Base-by-base conservation (phyloP, 2,113 vertebrate species). In the Azemiops feae region DNA sequence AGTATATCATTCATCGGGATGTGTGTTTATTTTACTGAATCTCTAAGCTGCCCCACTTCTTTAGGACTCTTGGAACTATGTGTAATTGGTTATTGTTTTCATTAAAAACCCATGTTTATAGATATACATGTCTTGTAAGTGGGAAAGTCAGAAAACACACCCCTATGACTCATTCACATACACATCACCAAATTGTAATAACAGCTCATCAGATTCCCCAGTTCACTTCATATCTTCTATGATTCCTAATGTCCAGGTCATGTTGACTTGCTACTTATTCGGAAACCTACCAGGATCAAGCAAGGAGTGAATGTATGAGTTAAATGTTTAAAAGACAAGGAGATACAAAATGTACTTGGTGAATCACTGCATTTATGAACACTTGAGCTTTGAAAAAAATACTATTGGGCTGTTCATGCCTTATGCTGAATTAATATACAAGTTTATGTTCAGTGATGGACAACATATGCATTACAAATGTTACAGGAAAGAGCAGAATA, bases 61-160 rank as follows among this genome's bases (percentile, higher is more conserved):
- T 64, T 30, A 30, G 25, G 27, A 64, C 60, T 64, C 27, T 64
- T 64, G 60, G 11, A 30, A 30, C 27, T 69, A 93, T 88, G 47
- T 93, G 92, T 91, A 86, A 39, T 64, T 69, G 55, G 45, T 52
- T 43, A 64, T 6, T 55, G 57, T 60, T 94, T 93, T 91, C 27
- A 50, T 39, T 30, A 69, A 0, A 47, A 0, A 50, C 88, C 90
- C 92, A 16, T 74, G 34, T 74, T 34, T 3, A 30, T n/a, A 90
- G 57, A 18, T 23, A 60, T 60, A 69, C 8, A 58, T 47, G 45
- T 39, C 5, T 60, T 4, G 25, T 50, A 92, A 58, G 60, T 87
- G 25, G 10, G 74, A n/a, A 74, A 90, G 58, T 47, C 18, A 74
- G 27, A 91, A 74, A 53, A 34, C 34, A 30, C 50, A 10, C 81